Percentiles rank a stretch among this genome's conserved stretches.
phyloP scores from a whole-genome alignment of 2,888 invertebrate genomes.

The Leptothorax acervorum region DNA sequence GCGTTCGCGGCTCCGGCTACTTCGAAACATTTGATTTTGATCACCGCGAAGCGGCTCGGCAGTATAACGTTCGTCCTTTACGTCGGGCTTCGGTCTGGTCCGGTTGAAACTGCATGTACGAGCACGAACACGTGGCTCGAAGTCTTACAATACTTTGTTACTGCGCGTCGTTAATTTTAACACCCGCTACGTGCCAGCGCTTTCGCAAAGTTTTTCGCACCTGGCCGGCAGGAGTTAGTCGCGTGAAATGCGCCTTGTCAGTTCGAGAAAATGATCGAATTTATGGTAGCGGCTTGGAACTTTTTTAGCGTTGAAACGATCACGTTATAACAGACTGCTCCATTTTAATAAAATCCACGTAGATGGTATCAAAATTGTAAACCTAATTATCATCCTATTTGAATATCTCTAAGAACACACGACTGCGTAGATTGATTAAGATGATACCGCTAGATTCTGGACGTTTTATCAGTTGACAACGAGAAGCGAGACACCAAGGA shows the following conservation, averaged over 20 bases:
- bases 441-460: background rate
- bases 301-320: background rate
- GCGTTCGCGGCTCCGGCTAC: constrained; percentile 62
- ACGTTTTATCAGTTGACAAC: constrained; percentile 11
- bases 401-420: background rate
- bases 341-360: background rate
- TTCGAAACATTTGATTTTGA: constrained; percentile 85
- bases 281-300: background rate
- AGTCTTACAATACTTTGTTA: constrained; percentile 83
- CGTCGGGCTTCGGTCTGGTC: constrained; percentile 59
- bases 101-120: constrained; percentile 73
- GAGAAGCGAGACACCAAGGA: constrained; percentile 27
- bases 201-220: constrained; percentile 79
- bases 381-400: background rate
- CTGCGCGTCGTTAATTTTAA: constrained; percentile 85
- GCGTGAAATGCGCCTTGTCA: background rate
- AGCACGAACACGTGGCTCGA: constrained; percentile 69
- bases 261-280: constrained; percentile 23
- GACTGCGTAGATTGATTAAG: background rate
- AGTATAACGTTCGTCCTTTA: constrained; percentile 77
- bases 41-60: constrained; percentile 78
- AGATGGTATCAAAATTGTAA: background rate
- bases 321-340: background rate
- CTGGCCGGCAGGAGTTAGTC: constrained; percentile 15
- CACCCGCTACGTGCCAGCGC: constrained; percentile 83